Percentiles rank a stretch among this genome's conserved stretches.
Evolutionary conservation across 2,797 vertebrate species (phyloP).

Genomic region (Acipenser ruthenus): DNA sequence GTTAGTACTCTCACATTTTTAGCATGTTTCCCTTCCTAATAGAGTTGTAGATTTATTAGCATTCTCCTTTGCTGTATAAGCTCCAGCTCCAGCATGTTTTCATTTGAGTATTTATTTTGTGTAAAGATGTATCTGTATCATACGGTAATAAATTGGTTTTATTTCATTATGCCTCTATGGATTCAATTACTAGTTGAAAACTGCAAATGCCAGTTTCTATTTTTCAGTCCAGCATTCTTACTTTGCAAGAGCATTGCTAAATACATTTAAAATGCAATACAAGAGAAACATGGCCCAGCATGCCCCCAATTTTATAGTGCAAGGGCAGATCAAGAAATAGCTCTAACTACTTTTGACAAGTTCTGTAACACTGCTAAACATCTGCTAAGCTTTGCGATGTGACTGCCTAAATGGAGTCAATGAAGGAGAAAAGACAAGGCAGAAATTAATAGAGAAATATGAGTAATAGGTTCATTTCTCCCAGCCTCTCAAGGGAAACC

Average conservation of each 20-base stretch:
- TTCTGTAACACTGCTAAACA: slow-evolving; percentile 23
- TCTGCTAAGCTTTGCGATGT: slow-evolving; percentile 24
- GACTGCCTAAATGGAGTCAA: slow-evolving; percentile 22
- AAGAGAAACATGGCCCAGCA: background rate
- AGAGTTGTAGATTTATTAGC: too few relatives aligned
- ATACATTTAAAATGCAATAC: background rate
- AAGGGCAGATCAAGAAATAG: slow-evolving; percentile 28
- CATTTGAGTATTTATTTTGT: too few relatives aligned
- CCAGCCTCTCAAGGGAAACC: slow-evolving; percentile 22
- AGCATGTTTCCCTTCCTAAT: too few relatives aligned
- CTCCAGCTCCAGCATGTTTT: too few relatives aligned
- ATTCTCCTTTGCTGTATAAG: too few relatives aligned
- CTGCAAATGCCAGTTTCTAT: background rate
- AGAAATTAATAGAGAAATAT: slow-evolving; percentile 41
- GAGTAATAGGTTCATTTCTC: slow-evolving; percentile 32
- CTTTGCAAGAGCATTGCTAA: background rate
- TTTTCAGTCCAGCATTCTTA: background rate
- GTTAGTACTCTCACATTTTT: too few relatives aligned
- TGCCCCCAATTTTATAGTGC: slow-evolving; percentile 11
- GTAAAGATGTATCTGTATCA: too few relatives aligned
- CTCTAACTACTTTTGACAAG: slow-evolving; percentile 28
- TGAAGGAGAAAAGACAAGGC: slow-evolving; percentile 32
- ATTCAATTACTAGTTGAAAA: background rate
- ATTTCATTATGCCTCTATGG: too few relatives aligned
- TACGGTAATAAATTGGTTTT: too few relatives aligned